Evolutionary conservation across 2,797 vertebrate genomes (phyloP).

Genomic region (Ptychadena robeensis): DNA sequence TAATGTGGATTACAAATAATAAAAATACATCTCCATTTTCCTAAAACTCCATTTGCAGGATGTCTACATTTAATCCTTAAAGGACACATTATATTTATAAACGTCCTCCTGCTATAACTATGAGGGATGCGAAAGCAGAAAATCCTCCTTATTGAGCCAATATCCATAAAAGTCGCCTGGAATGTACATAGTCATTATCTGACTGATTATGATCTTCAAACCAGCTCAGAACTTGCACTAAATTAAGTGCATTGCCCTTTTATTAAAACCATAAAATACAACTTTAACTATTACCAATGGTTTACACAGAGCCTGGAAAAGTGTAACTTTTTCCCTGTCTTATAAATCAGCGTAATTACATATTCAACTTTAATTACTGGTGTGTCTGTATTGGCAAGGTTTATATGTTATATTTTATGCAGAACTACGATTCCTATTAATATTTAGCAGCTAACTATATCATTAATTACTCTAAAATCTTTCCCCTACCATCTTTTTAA

Average conservation of each 20-base stretch:
- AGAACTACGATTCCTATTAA: conserved; percentile 92
- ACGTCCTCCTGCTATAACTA: conserved; percentile 48
- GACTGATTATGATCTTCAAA: conserved; percentile 70
- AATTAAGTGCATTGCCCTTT: conserved; percentile 75
- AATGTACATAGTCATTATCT: conserved; percentile 61
- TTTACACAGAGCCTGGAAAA: conserved; percentile 84
- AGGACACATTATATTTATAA: conserved; percentile 54
- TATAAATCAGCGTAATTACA: conserved; percentile 91
- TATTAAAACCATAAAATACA: conserved; percentile 80
- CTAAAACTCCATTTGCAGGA: conserved; percentile 7
- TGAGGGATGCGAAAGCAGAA: conserved; percentile 48
- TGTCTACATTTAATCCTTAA: conserved; percentile 41
- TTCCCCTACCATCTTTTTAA: conserved; percentile 90
- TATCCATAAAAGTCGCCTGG: conserved; percentile 58
- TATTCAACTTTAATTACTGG: conserved; percentile 93
- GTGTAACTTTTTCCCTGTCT: conserved; percentile 83
- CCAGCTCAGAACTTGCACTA: conserved; percentile 75
- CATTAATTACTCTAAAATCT: conserved; percentile 98
- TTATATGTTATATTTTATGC: conserved; percentile 97
- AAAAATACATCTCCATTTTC: neutral
- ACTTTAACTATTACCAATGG: conserved; percentile 81
- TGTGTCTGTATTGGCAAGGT: conserved; percentile 88
- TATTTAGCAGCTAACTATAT: conserved; percentile 96
- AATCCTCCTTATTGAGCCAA: conserved; percentile 58
- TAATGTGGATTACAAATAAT: conserved; percentile 31